Evolutionary conservation across 2,888 invertebrate species (phyloP).

Genomic region (Oscheius sp.): DNA sequence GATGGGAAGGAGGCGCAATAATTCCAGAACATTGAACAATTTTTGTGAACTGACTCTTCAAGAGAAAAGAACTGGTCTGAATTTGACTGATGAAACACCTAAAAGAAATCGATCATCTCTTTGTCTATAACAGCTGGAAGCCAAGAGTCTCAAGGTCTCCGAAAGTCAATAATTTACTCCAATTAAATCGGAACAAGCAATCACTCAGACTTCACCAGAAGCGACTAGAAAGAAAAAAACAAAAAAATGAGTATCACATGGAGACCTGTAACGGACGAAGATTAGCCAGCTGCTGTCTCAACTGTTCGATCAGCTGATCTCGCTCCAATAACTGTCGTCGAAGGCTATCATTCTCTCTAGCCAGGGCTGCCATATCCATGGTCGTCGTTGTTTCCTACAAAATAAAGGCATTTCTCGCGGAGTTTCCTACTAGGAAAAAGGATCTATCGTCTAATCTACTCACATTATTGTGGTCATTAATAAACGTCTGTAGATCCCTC

Average conservation of each 20-base stretch:
- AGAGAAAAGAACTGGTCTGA: no score
- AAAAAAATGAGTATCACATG: constrained; percentile 20
- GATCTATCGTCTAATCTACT: not conserved
- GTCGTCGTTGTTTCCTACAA: constrained; percentile 16
- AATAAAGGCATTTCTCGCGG: constrained; percentile 7
- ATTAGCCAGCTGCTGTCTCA: constrained; percentile 22
- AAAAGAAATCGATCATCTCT: no score
- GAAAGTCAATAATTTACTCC: constrained; percentile 19
- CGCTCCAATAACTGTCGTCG: constrained; percentile 36
- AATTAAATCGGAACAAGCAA: constrained; percentile 20
- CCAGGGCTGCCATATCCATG: constrained; percentile 2
- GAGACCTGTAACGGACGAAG: constrained; percentile 18
- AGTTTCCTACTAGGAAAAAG: not conserved
- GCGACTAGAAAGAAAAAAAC: no score
- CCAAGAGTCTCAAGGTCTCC: no score
- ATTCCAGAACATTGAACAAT: no score
- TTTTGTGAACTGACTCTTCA: no score
- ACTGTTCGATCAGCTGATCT: constrained; percentile 32
- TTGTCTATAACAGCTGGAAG: no score
- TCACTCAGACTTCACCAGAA: no score
- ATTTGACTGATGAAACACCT: no score
- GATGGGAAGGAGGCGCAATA: no score
- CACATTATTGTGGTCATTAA: constrained; percentile 7
- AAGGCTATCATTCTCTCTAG: constrained; percentile 37
- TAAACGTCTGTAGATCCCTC: constrained; percentile 10